Evolutionary conservation across 1,140 invertebrate genomes (phyloP).

Genomic region (Eufriesea mexicana): DNA sequence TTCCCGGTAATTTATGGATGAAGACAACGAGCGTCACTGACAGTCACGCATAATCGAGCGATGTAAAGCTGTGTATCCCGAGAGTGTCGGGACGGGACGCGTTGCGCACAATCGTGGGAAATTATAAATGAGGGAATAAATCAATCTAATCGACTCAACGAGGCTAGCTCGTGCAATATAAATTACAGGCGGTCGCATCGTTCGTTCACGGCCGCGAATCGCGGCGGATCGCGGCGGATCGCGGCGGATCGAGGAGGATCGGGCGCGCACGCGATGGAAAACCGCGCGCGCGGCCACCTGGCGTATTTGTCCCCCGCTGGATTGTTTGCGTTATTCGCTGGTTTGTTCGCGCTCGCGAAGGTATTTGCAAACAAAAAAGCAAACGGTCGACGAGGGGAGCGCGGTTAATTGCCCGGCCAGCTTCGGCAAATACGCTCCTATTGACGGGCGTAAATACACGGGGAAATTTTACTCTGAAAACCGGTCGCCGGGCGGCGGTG

Average conservation of each 20-base stretch:
- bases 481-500: not conserved
- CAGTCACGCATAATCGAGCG: not conserved
- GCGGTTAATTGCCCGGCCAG: slow-evolving; percentile 66
- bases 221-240: slow-evolving; percentile 3
- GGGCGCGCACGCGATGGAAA: slow-evolving; percentile 34
- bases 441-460: slow-evolving; percentile 64
- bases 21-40: not conserved
- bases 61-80: not conserved
- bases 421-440: slow-evolving; percentile 65
- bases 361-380: slow-evolving; percentile 68
- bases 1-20: not conserved
- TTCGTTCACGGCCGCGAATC: not conserved
- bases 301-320: slow-evolving; percentile 46
- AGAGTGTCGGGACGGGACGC: not conserved
- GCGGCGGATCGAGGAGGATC: slow-evolving; percentile 6
- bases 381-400: slow-evolving; percentile 43
- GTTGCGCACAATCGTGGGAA: slow-evolving; percentile 31
- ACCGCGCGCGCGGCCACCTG: slow-evolving; percentile 32
- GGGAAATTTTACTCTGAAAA: slow-evolving; percentile 65
- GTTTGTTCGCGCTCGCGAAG: slow-evolving; percentile 49
- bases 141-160: slow-evolving; percentile 37
- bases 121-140: slow-evolving; percentile 48
- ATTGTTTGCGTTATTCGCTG: slow-evolving; percentile 67
- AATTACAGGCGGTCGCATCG: slow-evolving; percentile 44
- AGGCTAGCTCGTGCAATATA: slow-evolving; percentile 39